These are phyloP conservation scores for Stomatorhinus ivindoensis DNA, from an alignment of 2,113 vertebrate genomes.

Conservation along the genomic window DNA sequence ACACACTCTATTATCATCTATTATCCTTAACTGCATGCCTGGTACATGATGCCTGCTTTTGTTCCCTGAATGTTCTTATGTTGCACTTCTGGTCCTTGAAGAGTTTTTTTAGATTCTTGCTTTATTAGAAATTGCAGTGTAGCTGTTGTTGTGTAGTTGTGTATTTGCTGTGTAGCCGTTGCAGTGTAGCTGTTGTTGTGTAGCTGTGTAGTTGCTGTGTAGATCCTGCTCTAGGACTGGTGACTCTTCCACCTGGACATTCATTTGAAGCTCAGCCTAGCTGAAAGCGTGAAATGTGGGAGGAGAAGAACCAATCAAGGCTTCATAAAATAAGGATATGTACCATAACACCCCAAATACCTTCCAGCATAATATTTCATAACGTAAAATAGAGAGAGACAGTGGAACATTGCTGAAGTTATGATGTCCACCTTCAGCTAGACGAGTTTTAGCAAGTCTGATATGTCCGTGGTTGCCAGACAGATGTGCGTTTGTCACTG, in stretches of 20 bases:
- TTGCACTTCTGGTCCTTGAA: not conserved
- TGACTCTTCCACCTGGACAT: not conserved
- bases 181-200: not conserved
- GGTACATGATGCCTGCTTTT: not conserved
- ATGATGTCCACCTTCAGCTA: not conserved
- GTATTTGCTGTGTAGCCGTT: not conserved
- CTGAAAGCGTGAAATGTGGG: not conserved
- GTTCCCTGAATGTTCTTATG: not conserved
- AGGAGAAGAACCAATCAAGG: not conserved
- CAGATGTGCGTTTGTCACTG: constrained; percentile 14
- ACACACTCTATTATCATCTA: not conserved
- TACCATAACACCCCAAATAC: not conserved
- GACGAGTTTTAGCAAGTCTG: constrained; percentile 8
- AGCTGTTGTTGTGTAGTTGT: not conserved
- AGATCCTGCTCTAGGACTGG: not conserved
- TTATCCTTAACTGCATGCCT: not conserved
- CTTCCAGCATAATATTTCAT: not conserved
- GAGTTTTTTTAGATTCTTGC: not conserved
- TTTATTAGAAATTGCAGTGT: not conserved
- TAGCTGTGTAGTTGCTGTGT: not conserved
- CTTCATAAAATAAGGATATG: not conserved
- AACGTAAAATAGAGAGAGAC: not conserved
- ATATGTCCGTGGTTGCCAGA: not conserved
- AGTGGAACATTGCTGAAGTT: not conserved
- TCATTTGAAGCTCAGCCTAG: not conserved